Evolutionary conservation across 2,888 invertebrate genomes (phyloP), one percentile per base, ranked within the genome.

Genomic region (Tenthredo mesomela): DNA sequence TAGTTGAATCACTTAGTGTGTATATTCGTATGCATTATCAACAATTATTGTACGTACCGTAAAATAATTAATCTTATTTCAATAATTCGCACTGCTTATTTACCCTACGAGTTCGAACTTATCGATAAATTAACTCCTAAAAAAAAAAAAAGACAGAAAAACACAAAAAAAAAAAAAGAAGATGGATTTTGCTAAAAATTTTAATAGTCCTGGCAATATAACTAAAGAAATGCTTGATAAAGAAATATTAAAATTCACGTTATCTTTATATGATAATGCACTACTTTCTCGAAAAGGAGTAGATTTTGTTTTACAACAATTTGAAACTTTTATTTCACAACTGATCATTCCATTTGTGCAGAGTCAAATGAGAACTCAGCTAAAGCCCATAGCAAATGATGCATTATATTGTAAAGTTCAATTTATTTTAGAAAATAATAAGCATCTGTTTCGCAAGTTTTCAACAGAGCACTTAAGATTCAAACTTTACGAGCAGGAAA

Each of bases 241-340:
- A 61, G 84, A 86, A 77, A 85, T 86, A 18, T 77, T 86, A 21
- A 65, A 86, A 71, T 84, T 85, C 18, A 87, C 85, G 6, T 50
- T 87, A 5, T 18, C 15, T 12, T 82, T 86, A 58, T 86, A 87
- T 37, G 85, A 86, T 25, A 87, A 85, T 84, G 47, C 85, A 18
- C 40, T 82, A 40, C 43, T 86, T 4, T 84, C 84, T n/a, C 78
- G 87, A 75, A 85, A 86, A 86, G 84, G 75, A 25, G 70, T 70
- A 70, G 70, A 70, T 70, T 70, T 70, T 70, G 70, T 70, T 70
- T 15, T 70, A 37, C 70, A 70, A 70, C 12, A 70, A 70, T 70
- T 70, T 1, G 70, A 70, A 70, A 33, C 70, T 0, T 70, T 70
- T 18, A 33, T 70, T 70, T 70, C 70, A 33, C 12, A 33, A 37